phyloP scores from a whole-genome alignment of 2,888 invertebrate species.

The Petrolisthes manimaculis region DNA sequence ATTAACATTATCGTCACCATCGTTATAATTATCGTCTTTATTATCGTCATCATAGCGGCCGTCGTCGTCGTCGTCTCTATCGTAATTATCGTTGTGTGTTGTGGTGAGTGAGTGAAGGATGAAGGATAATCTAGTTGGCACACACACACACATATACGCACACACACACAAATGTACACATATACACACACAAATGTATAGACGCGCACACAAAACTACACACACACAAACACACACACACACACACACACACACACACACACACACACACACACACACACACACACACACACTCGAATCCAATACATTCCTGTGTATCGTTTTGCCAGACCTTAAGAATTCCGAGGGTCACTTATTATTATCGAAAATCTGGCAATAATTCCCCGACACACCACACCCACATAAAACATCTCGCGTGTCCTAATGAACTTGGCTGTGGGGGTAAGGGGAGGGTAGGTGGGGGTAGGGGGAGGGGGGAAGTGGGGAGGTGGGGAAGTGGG shows the following conservation, averaged over 20 bases:
- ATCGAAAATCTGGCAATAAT: no score
- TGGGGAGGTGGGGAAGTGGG: not conserved
- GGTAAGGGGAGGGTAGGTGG: not conserved
- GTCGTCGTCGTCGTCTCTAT: not conserved
- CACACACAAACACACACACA: not conserved
- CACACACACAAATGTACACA: not conserved
- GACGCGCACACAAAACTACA: no score
- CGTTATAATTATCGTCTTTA: not conserved
- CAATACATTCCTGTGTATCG: no score
- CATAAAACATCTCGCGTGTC: no score
- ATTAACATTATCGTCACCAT: not conserved
- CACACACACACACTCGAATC: not conserved
- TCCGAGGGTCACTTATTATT: no score
- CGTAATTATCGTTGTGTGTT: not conserved
- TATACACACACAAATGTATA: not conserved
- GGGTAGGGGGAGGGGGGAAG: not conserved
- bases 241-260: constrained; percentile 3
- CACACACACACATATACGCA: no score
- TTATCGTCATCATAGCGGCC: not conserved
- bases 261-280: constrained; percentile 1
- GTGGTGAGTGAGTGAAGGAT: not conserved
- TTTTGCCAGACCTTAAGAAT: no score
- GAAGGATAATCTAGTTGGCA: no score
- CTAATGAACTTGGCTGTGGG: not conserved
- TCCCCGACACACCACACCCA: no score